Evolutionary conservation across 2,113 vertebrate genomes (phyloP).

Genomic region (Melozone crissalis): DNA sequence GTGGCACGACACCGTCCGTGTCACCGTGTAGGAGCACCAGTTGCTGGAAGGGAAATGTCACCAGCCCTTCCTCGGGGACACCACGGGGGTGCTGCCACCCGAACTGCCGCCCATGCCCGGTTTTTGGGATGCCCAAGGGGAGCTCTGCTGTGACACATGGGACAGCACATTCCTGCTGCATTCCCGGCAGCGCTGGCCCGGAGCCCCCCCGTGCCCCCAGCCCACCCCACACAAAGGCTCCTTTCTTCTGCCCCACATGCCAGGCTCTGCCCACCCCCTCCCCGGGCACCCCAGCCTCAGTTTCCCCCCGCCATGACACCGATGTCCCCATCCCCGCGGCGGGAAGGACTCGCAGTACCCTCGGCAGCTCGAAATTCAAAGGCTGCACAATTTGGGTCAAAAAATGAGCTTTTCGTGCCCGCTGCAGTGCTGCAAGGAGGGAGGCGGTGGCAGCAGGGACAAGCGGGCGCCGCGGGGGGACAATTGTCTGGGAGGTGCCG

Average conservation of each 20-base stretch:
- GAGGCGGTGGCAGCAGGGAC: not conserved
- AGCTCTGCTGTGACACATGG: not conserved
- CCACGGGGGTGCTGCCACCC: not conserved
- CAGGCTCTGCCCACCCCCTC: not conserved
- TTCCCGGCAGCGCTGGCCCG: not conserved
- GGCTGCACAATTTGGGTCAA: not conserved
- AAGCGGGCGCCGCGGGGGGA: not conserved
- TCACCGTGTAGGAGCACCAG: conserved; percentile 93
- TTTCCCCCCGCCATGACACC: not conserved
- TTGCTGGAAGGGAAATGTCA: conserved; percentile 76
- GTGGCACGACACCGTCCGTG: conserved; percentile 88
- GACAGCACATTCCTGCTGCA: not conserved
- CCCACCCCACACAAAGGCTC: conserved; percentile 63
- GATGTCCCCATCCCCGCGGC: too few relatives aligned
- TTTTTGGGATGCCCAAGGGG: not conserved
- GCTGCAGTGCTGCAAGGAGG: not conserved
- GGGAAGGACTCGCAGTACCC: not conserved
- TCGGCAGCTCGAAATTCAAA: not conserved
- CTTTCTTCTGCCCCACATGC: conserved; percentile 61
- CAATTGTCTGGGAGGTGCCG: conserved; percentile 35
- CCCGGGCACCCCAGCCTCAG: not conserved
- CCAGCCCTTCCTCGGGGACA: accelerated
- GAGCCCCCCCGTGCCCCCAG: not conserved
- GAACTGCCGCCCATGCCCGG: too few relatives aligned
- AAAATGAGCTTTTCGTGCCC: not conserved